Base-by-base conservation (phyloP, 2,797 vertebrate genomes). In the Myotis daubentonii region DNA sequence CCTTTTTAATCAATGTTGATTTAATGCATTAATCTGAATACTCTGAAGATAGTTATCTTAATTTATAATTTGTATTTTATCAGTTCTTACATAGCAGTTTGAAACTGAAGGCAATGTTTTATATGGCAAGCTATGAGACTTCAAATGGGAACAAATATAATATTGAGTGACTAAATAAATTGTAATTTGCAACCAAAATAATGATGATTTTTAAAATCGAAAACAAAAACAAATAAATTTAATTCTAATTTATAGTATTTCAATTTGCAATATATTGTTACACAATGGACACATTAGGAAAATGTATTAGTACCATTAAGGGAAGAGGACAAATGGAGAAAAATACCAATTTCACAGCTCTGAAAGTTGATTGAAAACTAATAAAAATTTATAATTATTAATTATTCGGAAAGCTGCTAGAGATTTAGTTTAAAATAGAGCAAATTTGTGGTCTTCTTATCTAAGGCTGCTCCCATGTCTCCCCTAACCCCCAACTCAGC, bases 151-250 rank as follows among this genome's bases (percentile, higher is more conserved):
- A 92, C 76, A 97, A 95, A 93, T 89, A 93, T 94, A 98, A 84
- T 92, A 62, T 87, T 96, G 94, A 92, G 71, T 41, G 91, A 93
- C 30, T 95, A 80, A 94, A 55, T 85, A 92, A 97, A 96, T 89
- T 97, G 93, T 97, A 97, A 95, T 12, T 11, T 96, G 94, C 72
- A 97, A 89, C 60, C 96, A 97, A 97, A 98, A 98, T 98, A 98
- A 98, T 98, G 70, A 85, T 97, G 96, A 97, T 97, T 97, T 96
- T 65, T 87, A 97, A 97, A 92, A 60, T 60, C 41, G 49, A 66
- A 49, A 8, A 55, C 53, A 44, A n/a, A 23, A 87, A 55, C 51
- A 30, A 53, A 30, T 55, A 41, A 68, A 85, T 3, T 19, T 33
- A 19, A 44, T 47, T 75, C 25, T 53, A 65, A 25, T 15, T 85